Base-by-base conservation (phyloP, 2,888 invertebrate species). In the Laothoe populi region DNA sequence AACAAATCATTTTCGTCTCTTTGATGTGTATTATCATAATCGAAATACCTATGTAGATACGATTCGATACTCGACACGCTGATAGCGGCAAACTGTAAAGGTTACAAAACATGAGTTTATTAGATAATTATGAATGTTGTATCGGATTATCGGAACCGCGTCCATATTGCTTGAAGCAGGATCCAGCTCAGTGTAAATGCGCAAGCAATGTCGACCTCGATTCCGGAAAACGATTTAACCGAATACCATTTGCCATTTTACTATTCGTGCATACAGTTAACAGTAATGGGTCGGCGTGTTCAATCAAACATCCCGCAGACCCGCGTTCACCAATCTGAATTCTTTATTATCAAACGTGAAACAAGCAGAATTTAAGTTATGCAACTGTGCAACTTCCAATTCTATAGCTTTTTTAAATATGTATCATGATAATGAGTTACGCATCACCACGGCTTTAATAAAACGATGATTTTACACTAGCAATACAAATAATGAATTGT, bases 21-120 rank as follows among this genome's bases (percentile, higher is more conserved):
- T 73, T 70, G 69, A 73, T 75, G 70, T 69, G 69, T 68, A 71
- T 73, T 77, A 78, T 78, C 81, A 66, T 73, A 81, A 82, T 80
- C 81, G 68, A 70, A 69, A 67, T 71, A 77, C 70, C 75, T 75
- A 74, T 75, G 81, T 82, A 82, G 82, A 84, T 86, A 85, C 73
- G 75, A 79, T 78, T 79, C 76, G 81, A 80, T 83, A 79, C 74
- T 81, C 77, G 79, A 82, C 83, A 78, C 75, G 80, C 81, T 78
- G 92, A 92, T 92, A 92, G 92, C 92, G 92, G 92, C 81, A 74
- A 80, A 79, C 78, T 80, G 81, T 79, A 87, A 92, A 90, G 87
- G 85, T 78, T 75, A 79, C 79, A 86, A 83, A 90, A 91, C 92
- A 92, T 79, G 88, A 81, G 86, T 90, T 88, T 87, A 86, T 86